phyloP scores from a whole-genome alignment of 2,888 invertebrate species.

The Melanophora roralis region DNA sequence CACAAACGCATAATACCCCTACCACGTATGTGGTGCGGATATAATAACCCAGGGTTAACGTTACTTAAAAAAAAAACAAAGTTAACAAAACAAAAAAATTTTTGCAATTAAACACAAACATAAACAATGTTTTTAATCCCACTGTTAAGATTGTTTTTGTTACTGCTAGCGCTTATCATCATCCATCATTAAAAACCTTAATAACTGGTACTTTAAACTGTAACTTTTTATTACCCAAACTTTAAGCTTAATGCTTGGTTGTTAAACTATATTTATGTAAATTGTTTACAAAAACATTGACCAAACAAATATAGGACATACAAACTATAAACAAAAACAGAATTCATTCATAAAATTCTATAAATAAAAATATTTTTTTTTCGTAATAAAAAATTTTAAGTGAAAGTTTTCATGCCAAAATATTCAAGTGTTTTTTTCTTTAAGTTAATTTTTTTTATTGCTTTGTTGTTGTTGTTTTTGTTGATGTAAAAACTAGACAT shows the following conservation, averaged over 20 bases:
- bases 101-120: too few species aligned
- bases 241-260: background rate
- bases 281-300: constrained; percentile 2
- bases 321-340: background rate
- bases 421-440: background rate
- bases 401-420: constrained; percentile 27
- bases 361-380: background rate
- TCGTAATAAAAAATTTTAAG: background rate
- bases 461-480: too few species aligned
- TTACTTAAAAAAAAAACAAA: too few species aligned
- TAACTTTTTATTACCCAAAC: background rate
- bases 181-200: constrained; percentile 34
- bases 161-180: constrained; percentile 25
- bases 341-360: constrained; percentile 23
- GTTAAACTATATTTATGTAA: background rate
- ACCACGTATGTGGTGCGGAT: too few species aligned
- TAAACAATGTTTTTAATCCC: too few species aligned
- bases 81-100: too few species aligned
- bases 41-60: too few species aligned
- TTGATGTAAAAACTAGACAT: too few species aligned
- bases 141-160: background rate
- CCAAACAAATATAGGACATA: background rate
- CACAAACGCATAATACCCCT: too few species aligned
- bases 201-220: background rate
- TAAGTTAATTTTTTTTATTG: background rate